A percentile compares a stretch with the other conserved stretches of the same genome.
These are phyloP conservation scores for Syndactyla subalaris DNA, from an alignment of 2,797 vertebrate species.

Conservation along the genomic window DNA sequence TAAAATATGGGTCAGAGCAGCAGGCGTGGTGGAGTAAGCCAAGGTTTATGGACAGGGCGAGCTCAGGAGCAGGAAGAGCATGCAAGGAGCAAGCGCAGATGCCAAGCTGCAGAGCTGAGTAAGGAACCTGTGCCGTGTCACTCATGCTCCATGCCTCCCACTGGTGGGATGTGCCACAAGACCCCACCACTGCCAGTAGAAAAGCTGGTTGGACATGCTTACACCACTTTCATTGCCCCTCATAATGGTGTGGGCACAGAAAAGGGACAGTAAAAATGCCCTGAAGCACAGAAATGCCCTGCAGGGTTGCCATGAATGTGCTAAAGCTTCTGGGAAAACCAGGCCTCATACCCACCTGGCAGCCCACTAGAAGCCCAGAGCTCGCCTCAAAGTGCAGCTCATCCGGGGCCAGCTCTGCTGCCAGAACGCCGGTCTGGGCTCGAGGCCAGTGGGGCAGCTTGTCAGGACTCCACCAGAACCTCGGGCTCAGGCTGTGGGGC, in stretches of 20 bases:
- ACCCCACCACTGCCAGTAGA: neutral
- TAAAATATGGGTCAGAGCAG: constrained; percentile 38
- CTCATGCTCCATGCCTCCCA: rapidly evolving
- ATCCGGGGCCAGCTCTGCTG: constrained; percentile 3
- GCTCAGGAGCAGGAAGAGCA: neutral
- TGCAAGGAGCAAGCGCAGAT: neutral
- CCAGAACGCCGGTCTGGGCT: constrained; percentile 61
- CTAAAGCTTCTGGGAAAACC: constrained; percentile 27
- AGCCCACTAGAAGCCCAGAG: constrained; percentile 1
- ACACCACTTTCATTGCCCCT: neutral
- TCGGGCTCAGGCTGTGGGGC: constrained; percentile 2
- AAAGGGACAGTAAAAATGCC: neutral
- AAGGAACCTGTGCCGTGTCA: neutral
- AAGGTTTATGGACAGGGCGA: constrained; percentile 42
- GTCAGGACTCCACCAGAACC: constrained; percentile 21
- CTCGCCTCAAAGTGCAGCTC: constrained; percentile 42
- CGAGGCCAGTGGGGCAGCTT: constrained; percentile 34
- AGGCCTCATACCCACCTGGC: constrained; percentile 19
- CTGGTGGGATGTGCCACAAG: rapidly evolving
- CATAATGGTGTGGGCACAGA: neutral
- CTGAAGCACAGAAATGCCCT: neutral
- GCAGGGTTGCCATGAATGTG: neutral
- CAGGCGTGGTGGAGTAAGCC: constrained; percentile 41
- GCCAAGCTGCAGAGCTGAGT: neutral
- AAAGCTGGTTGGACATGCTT: neutral